A percentile compares a stretch with the other conserved stretches of the same genome.
phyloP scores from a whole-genome alignment of 2,888 invertebrate species.

The Antitype chi region DNA sequence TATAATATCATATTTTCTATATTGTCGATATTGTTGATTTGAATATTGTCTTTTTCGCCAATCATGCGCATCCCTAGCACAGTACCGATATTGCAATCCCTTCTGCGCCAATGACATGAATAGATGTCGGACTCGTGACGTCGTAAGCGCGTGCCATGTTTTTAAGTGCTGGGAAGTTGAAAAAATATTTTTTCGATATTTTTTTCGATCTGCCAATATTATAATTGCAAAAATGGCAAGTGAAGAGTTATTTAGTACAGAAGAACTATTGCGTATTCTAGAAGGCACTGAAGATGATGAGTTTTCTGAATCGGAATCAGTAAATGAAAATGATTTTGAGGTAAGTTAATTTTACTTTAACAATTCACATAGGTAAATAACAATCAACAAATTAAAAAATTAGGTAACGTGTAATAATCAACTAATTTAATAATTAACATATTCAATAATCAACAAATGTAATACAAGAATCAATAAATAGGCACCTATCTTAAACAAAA shows the following conservation, averaged over 20 bases:
- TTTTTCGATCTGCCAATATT: constrained; percentile 15
- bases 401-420: constrained; percentile 22
- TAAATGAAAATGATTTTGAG: constrained; percentile 24
- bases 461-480: constrained; percentile 25
- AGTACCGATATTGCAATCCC: constrained; percentile 33
- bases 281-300: constrained; percentile 32
- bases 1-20: constrained; percentile 32
- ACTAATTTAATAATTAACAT: constrained; percentile 27
- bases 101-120: constrained; percentile 36
- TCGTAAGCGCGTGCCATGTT: constrained; percentile 32
- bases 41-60: constrained; percentile 15
- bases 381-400: constrained; percentile 33
- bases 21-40: constrained; percentile 27
- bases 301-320: constrained; percentile 31
- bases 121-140: constrained; percentile 35
- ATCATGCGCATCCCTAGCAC: constrained; percentile 36
- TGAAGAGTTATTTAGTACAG: constrained; percentile 18
- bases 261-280: constrained; percentile 27
- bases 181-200: constrained; percentile 11
- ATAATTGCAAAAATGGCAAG: constrained; percentile 36
- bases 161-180: constrained; percentile 16
- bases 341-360: neutral
- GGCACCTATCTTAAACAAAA: constrained; percentile 18
- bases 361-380: constrained; percentile 8
- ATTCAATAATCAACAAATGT: constrained; percentile 16